phyloP scores from a whole-genome alignment of 1,140 invertebrate species.

The Lysiphlebus fabarum region DNA sequence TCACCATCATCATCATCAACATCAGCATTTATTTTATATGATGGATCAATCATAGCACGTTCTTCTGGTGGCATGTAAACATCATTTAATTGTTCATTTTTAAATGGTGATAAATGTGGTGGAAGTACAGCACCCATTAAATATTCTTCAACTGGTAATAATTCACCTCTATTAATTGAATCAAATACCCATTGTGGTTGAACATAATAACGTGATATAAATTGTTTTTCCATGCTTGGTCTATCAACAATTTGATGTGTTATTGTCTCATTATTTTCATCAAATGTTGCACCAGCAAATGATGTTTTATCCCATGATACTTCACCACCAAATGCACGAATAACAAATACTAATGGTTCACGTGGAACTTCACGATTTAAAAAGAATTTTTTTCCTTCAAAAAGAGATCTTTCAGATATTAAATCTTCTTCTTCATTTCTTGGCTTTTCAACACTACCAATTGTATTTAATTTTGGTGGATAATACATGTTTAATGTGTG shows the following conservation, averaged over 20 bases:
- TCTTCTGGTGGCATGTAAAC: slow-evolving; percentile 90
- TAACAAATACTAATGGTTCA: slow-evolving; percentile 76
- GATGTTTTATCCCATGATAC: slow-evolving; percentile 93
- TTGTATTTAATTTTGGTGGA: slow-evolving; percentile 80
- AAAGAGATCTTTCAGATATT: slow-evolving; percentile 79
- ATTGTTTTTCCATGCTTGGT: slow-evolving; percentile 76
- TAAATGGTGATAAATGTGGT: slow-evolving; percentile 96
- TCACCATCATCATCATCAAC: too few species aligned
- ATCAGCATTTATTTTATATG: slow-evolving; percentile 46
- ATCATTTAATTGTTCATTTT: slow-evolving; percentile 69
- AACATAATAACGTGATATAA: slow-evolving; percentile 90
- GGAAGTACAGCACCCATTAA: slow-evolving; percentile 87
- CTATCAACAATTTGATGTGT: slow-evolving; percentile 98
- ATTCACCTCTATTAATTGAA: slow-evolving; percentile 80
- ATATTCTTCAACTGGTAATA: slow-evolving; percentile 91
- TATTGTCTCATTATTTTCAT: slow-evolving; percentile 87
- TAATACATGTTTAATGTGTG: slow-evolving; percentile 89
- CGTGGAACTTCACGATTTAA: slow-evolving; percentile 90
- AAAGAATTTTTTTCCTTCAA: slow-evolving; percentile 90
- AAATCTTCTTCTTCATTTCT: slow-evolving; percentile 71
- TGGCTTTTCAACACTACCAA: slow-evolving; percentile 55
- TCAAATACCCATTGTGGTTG: slow-evolving; percentile 99
- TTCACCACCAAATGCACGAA: slow-evolving; percentile 86
- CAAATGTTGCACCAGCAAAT: slow-evolving; percentile 83
- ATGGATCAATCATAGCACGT: slow-evolving; percentile 67